A percentile compares a stretch with the other conserved stretches of the same genome.
These are phyloP conservation scores for Diplodus puntazzo DNA, from an alignment of 2,797 vertebrate species.

Conservation along the genomic window DNA sequence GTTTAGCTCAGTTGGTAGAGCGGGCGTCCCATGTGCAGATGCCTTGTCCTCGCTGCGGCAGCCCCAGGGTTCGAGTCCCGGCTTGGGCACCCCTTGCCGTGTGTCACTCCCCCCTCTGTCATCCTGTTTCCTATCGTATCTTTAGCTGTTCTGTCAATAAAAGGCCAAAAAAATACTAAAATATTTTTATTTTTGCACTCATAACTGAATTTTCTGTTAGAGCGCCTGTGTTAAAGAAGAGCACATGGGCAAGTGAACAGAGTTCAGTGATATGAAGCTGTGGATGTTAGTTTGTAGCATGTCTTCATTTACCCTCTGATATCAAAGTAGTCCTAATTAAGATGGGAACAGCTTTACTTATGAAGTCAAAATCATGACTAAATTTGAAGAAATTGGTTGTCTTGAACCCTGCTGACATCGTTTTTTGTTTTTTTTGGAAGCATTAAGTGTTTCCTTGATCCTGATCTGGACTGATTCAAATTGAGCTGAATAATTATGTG, in stretches of 20 bases:
- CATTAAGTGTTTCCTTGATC: conserved; percentile 35
- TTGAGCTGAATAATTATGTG: conserved; percentile 35
- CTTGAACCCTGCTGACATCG: background rate
- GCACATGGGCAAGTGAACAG: background rate
- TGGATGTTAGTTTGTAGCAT: conserved; percentile 11
- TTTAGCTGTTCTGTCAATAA: too few relatives aligned
- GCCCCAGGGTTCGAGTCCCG: too few relatives aligned
- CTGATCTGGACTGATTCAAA: conserved; percentile 35
- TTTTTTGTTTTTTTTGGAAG: background rate
- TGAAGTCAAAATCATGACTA: background rate
- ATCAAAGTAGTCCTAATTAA: conserved; percentile 5
- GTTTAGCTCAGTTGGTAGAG: too few relatives aligned
- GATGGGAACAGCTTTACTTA: background rate
- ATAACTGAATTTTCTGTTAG: background rate
- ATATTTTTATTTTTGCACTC: background rate
- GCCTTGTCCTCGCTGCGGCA: too few relatives aligned
- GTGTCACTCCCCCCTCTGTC: too few relatives aligned
- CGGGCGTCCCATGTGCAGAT: too few relatives aligned
- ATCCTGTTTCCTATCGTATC: too few relatives aligned
- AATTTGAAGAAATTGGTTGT: conserved; percentile 1
- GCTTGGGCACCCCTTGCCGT: too few relatives aligned
- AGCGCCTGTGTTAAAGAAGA: background rate
- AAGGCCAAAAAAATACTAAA: background rate
- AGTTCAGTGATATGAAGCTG: background rate
- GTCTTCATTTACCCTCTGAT: background rate